Evolutionary conservation across 2,888 invertebrate genomes (phyloP), one percentile per base, ranked within the genome.

Genomic region (Bombylius major): DNA sequence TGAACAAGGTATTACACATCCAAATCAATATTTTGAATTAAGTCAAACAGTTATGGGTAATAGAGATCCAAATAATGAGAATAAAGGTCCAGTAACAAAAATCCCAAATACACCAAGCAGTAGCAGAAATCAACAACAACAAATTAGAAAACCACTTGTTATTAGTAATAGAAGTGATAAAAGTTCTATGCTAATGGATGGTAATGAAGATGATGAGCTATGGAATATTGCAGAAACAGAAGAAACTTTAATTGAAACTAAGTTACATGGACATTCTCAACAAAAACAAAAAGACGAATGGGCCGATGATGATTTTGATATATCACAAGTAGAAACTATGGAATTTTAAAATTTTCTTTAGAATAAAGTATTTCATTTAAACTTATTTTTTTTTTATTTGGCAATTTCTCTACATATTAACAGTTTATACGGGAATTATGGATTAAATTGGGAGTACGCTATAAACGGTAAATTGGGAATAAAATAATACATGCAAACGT

Each of bases 21-120:
- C 97, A 0, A 96, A 96, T 75, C 87, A 88, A 62, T 97, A 87
- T 73, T 96, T 89, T 72, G 83, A 86, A 65, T 89, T 91, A 67
- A 91, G 88, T 66, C 81, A 82, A 63, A 81, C 79, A 62, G 64
- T 83, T 9, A 67, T 74, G 69, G 73, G 69, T 12, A 69, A 68
- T 58, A 64, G 72, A 4, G 63, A 62, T 4, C 55, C 60, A 2
- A 63, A 63, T 44, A 8, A 11, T 5, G 32, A 11, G 33, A 49
- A 12, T 6, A 53, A 45, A 5, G 23, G 5, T 50, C 53, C 42
- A 33, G 47, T 12, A 61, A 56, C 54, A 52, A 42, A 31, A 13
- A 23, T 42, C 5, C 5, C 45, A 48, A 47, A 34, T 44, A n/a
- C 13, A 32, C 23, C 23, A 23, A 23, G 23, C 23, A 23, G 23